Base-by-base conservation (phyloP, 2,888 invertebrate species). In the Liposcelis brunnea region DNA sequence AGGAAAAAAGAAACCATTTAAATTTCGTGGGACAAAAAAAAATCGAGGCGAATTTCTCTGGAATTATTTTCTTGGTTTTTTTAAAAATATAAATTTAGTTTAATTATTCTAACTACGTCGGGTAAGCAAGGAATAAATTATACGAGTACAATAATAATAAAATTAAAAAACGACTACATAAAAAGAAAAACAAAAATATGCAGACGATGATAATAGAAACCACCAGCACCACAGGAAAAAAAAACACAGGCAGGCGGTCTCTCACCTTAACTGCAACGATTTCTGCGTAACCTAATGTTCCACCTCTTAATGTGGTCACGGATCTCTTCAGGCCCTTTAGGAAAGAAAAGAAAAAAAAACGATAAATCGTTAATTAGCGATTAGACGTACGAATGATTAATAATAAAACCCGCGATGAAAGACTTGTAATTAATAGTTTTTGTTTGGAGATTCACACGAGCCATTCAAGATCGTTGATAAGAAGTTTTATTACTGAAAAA, bases 211-310 rank as follows among this genome's bases (percentile, higher is more conserved):
- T 46, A 53, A 52, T 51, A 52, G 47, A 47, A 52, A 46, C 45
- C 47, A 52, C 49, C 46, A 50, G 49, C 46, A 53, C 43, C 32
- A 50, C 47, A 45, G 37, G 26, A 31, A 40, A 48, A 40, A 33
- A 35, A 42, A 44, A 48, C 33, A 42, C 32, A 46, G 46, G 48
- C 46, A 45, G 33, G 44, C n/a, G 16, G 14, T 14, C 42, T 49
- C 48, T 70, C 83, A 91, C 91, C 91, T 93, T 91, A 59, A 93
- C 85, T 65, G 91, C 91, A 65, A 93, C 89, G 70, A 91, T 89
- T 76, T 91, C 91, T 55, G 91, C 90, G 70, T 82, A 84, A 62
- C 85, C 84, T 63, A 85, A 71, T 52, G 82, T 80, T 59, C 84
- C 84, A 61, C 84, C 83, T 61, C 83, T 78, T 66, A 87, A 75